Percentiles rank a stretch among this genome's conserved stretches.
Evolutionary conservation across 2,888 invertebrate genomes (phyloP).

Genomic region (Drosophila fungiperda): DNA sequence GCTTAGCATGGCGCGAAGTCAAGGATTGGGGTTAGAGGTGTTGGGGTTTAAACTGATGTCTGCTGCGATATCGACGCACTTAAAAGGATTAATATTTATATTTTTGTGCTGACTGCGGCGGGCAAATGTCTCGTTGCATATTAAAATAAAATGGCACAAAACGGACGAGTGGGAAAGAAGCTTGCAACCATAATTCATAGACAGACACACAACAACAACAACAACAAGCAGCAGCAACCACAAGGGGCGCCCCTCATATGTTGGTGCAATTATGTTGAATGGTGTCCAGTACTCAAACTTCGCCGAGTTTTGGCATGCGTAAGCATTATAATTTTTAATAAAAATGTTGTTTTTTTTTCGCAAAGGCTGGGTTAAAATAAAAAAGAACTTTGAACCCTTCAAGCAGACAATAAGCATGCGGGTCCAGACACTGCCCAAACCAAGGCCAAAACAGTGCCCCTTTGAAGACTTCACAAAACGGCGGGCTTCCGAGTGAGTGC

Average conservation of each 20-base stretch:
- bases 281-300: slow-evolving; percentile 39
- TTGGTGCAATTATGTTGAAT: slow-evolving; percentile 45
- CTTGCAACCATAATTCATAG: slow-evolving; percentile 42
- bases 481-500: slow-evolving; percentile 60
- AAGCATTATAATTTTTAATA: slow-evolving; percentile 78
- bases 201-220: slow-evolving; percentile 21
- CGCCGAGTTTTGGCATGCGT: slow-evolving; percentile 50
- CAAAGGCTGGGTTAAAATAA: slow-evolving; percentile 26
- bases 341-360: slow-evolving; percentile 53
- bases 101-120: slow-evolving; percentile 69
- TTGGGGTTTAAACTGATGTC: slow-evolving; percentile 49
- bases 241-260: slow-evolving; percentile 22
- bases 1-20: slow-evolving; percentile 31
- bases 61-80: slow-evolving; percentile 63
- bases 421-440: slow-evolving; percentile 17
- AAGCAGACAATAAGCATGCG: slow-evolving; percentile 52
- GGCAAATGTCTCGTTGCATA: slow-evolving; percentile 52
- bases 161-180: slow-evolving; percentile 9
- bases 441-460: not conserved
- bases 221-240: not conserved
- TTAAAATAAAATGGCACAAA: slow-evolving; percentile 51
- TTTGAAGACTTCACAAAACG: slow-evolving; percentile 37
- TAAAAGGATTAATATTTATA: slow-evolving; percentile 77
- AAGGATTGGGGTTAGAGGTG: not conserved
- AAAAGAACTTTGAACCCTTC: slow-evolving; percentile 65